Base-by-base conservation (phyloP, 2,113 vertebrate species). In the Chionodraco myersi region DNA sequence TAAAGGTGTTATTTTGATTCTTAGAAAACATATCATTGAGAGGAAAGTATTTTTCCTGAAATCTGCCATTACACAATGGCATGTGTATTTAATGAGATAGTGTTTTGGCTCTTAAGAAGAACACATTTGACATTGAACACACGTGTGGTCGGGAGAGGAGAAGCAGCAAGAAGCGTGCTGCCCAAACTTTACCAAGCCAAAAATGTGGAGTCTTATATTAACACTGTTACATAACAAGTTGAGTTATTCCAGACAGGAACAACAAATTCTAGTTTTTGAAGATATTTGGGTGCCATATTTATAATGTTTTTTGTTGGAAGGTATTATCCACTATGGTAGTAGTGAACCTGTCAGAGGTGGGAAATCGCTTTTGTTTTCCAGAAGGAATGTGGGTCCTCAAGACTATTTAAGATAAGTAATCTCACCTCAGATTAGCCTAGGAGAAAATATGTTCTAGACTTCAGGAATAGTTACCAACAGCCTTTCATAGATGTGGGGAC, bases 241-340 rank as follows among this genome's bases (percentile, higher is more conserved):
- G 44, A 79, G 11, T 73, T 84, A 72, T 76, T 83, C 62, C 72
- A 61, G 67, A 69, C 7, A 54, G 51, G 79, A 80, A 36, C 44
- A 62, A 77, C 57, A 82, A 65, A 34, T 54, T 68, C n/a, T 56
- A 72, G 48, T 56, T 80, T 84, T 52, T 76, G 65, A 85, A 73
- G 77, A 77, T 59, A 85, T 80, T 79, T 82, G 56, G 41, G 18
- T 80, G 84, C 36, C 65, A 72, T 80, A 90, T 89, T 88, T 86
- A 90, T 77, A 77, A 65, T 10, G 34, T 64, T 81, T 83, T 81
- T 12, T 77, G 63, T 81, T 83, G 83, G 80, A 80, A 82, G 72
- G 85, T 79, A 63, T 70, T 56, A 73, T 66, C 30, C 30, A 68
- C 84, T 79, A 83, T 75, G 18, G 67, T 77, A 36, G 51, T 63